These are phyloP conservation scores for Panagrolaimus sp. DNA, from an alignment of 1,140 invertebrate species.

Conservation along the genomic window DNA sequence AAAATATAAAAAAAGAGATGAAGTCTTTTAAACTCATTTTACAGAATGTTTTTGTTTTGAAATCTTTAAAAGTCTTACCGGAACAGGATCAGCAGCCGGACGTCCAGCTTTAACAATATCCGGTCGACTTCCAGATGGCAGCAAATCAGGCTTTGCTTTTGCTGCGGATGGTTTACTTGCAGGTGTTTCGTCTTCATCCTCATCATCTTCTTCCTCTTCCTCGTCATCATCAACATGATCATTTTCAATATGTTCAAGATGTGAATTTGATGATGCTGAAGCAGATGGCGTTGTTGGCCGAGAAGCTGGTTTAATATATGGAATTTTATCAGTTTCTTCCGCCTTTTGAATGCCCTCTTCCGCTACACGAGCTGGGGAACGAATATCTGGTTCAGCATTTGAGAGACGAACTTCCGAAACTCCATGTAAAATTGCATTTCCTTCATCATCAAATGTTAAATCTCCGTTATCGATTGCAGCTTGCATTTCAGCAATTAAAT, in stretches of 20 bases:
- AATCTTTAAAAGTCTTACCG: constrained; percentile 13
- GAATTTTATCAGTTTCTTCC: no score
- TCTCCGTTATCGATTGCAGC: no score
- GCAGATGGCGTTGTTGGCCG: constrained; percentile 26
- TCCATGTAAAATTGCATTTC: no score
- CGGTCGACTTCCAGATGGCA: constrained; percentile 13
- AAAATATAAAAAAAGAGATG: no score
- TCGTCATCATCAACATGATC: constrained; percentile 29
- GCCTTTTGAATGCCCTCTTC: no score
- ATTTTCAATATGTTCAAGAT: not conserved
- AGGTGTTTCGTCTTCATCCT: not conserved
- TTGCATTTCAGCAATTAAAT: no score
- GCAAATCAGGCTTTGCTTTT: constrained; percentile 19
- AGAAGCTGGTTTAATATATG: constrained; percentile 1
- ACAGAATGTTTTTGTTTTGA: no score
- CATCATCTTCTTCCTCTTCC: constrained; percentile 29
- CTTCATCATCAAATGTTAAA: no score
- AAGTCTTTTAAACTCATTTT: no score
- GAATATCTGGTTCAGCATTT: no score
- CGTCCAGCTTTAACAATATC: constrained; percentile 8
- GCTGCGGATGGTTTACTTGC: not conserved
- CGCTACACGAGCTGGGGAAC: no score
- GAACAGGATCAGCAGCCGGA: not conserved
- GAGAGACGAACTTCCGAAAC: no score
- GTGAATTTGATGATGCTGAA: constrained; percentile 14